A percentile compares a stretch with the other conserved stretches of the same genome.
Conservation (phyloP, 2,113 vertebrate genomes). For the Corythaeola cristata region DNA sequence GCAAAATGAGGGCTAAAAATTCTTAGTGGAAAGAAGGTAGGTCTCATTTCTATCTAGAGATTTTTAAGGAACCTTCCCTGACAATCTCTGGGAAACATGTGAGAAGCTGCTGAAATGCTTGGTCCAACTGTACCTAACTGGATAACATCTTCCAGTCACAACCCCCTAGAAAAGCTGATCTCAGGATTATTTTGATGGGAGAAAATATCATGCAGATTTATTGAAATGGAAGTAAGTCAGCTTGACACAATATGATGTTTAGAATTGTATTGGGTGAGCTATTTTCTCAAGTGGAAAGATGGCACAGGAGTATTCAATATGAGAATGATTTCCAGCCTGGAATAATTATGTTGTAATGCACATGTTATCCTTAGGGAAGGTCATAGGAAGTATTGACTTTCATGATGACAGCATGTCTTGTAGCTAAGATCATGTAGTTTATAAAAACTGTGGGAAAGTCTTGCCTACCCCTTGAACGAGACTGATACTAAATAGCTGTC, state of each 20-base stretch:
- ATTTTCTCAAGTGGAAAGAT: neutral
- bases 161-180: accelerated
- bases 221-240: neutral
- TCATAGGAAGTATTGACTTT: neutral
- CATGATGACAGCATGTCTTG: neutral
- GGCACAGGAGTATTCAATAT: neutral
- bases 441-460: neutral
- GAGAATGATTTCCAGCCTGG: neutral
- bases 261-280: neutral
- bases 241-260: neutral
- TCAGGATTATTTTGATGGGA: neutral
- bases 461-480: neutral
- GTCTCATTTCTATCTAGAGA: neutral
- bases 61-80: neutral
- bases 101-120: neutral
- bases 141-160: neutral
- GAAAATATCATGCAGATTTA: neutral
- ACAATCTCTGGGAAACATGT: neutral
- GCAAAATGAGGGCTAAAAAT: neutral
- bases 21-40: neutral
- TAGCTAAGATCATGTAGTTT: neutral
- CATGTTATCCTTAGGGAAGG: neutral
- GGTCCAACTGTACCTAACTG: accelerated
- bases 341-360: neutral
- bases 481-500: neutral